These are phyloP conservation scores for Notarius quadriscutis DNA, from an alignment of 2,113 vertebrate genomes.

Conservation along the genomic window DNA sequence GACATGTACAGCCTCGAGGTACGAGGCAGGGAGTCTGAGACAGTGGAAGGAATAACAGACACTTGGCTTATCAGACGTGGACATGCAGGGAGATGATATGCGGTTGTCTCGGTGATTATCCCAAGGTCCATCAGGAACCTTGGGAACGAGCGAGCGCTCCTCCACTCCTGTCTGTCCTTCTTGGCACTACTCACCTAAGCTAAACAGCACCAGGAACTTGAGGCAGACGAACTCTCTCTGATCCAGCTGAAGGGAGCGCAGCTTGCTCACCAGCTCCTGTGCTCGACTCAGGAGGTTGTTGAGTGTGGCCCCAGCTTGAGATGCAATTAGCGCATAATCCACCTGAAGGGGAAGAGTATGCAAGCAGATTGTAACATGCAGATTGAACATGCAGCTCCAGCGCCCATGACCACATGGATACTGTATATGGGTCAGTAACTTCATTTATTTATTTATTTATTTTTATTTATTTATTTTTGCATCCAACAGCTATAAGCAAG, in stretches of 20 bases:
- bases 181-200: slow-evolving; percentile 82
- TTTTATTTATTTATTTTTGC: background rate
- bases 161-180: background rate
- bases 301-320: slow-evolving; percentile 91
- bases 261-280: slow-evolving; percentile 92
- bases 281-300: slow-evolving; percentile 93
- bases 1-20: background rate
- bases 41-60: slow-evolving; percentile 1
- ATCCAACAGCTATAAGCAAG: background rate
- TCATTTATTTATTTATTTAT: background rate
- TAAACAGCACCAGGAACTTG: slow-evolving; percentile 98
- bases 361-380: background rate
- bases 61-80: slow-evolving; percentile 25
- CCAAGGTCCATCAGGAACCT: slow-evolving; percentile 48
- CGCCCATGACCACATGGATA: background rate
- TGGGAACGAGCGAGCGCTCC: slow-evolving; percentile 17
- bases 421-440: background rate
- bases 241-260: slow-evolving; percentile 92
- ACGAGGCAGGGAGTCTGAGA: background rate
- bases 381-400: background rate
- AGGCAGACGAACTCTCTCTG: slow-evolving; percentile 97
- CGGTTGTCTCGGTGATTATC: slow-evolving; percentile 24
- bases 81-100: background rate
- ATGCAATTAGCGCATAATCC: slow-evolving; percentile 88
- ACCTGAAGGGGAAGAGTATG: slow-evolving; percentile 78